Conservation (phyloP, 2,888 invertebrate species). For the Dexiosoma caninum region DNA sequence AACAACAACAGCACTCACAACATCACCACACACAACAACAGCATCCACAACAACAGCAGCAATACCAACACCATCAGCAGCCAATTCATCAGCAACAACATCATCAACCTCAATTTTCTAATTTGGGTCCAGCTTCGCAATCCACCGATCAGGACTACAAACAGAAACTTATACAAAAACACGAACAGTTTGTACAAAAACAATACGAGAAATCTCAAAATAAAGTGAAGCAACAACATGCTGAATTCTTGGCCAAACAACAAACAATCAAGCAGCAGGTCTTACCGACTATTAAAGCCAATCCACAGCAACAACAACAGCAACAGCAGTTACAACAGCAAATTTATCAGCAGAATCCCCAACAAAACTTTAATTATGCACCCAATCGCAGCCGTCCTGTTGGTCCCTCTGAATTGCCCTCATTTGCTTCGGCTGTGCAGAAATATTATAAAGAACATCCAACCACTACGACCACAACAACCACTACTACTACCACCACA, state of each 20-base stretch:
- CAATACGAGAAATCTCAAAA: slow-evolving; percentile 88
- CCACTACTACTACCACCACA: slow-evolving; percentile 80
- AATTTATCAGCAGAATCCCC: slow-evolving; percentile 58
- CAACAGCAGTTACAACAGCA: slow-evolving; percentile 43
- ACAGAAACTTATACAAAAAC: slow-evolving; percentile 85
- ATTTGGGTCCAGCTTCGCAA: slow-evolving; percentile 58
- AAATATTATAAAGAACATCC: slow-evolving; percentile 84
- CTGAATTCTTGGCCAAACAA: slow-evolving; percentile 84
- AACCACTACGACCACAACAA: slow-evolving; percentile 83
- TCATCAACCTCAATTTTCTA: slow-evolving; percentile 64
- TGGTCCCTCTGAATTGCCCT: slow-evolving; percentile 81
- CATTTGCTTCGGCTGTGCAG: slow-evolving; percentile 83
- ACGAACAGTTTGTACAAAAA: slow-evolving; percentile 87
- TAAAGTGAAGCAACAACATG: slow-evolving; percentile 85
- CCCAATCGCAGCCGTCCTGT: slow-evolving; percentile 77
- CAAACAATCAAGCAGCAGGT: slow-evolving; percentile 80
- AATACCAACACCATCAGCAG: slow-evolving; percentile 39
- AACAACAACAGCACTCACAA: slow-evolving; percentile 68
- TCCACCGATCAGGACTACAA: slow-evolving; percentile 83
- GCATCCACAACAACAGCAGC: neutral
- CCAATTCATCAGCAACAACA: slow-evolving; percentile 67
- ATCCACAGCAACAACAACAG: slow-evolving; percentile 69
- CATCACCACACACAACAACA: slow-evolving; percentile 59
- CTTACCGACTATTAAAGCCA: slow-evolving; percentile 75
- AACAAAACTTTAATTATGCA: slow-evolving; percentile 69